These are phyloP conservation scores for Stichodactyla helianthus DNA, from an alignment of 64 coral and sea anemone genomes.

Conservation along the genomic window DNA sequence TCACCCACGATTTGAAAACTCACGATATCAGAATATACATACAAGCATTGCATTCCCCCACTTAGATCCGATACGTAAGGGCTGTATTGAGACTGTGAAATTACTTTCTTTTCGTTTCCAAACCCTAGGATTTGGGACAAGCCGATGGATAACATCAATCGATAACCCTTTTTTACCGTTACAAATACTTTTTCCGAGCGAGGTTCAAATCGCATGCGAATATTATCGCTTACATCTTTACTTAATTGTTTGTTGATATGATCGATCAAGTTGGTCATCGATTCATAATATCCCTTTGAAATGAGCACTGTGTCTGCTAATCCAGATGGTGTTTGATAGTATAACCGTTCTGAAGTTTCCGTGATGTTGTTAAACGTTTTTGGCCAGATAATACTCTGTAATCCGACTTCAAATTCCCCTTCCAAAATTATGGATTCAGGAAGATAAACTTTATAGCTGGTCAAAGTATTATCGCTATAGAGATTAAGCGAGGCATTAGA, in stretches of 20 bases:
- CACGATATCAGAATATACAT: constrained; percentile 46
- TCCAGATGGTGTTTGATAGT: background rate
- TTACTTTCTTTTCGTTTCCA: constrained; percentile 20
- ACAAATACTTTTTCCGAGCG: constrained; percentile 22
- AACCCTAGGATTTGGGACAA: constrained; percentile 33
- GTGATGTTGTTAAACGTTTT: background rate
- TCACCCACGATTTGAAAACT: constrained; percentile 39
- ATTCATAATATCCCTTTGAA: constrained; percentile 13
- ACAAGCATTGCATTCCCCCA: constrained; percentile 10
- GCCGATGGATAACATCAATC: background rate
- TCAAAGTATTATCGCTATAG: too few species aligned
- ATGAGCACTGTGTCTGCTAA: background rate
- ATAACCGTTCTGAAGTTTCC: background rate
- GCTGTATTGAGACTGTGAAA: constrained; percentile 19
- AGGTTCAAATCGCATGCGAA: constrained; percentile 20
- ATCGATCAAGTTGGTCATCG: constrained; percentile 17
- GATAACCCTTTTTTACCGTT: constrained; percentile 27
- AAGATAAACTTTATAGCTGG: too few species aligned
- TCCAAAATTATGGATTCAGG: too few species aligned
- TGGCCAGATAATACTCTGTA: background rate
- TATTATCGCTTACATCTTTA: constrained; percentile 20
- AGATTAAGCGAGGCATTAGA: too few species aligned
- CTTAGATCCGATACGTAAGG: constrained; percentile 31
- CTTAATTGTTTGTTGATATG: constrained; percentile 18
- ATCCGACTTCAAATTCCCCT: background rate